Base-by-base conservation (phyloP, 2,797 vertebrate species). In the Tokudaia muenninki region DNA sequence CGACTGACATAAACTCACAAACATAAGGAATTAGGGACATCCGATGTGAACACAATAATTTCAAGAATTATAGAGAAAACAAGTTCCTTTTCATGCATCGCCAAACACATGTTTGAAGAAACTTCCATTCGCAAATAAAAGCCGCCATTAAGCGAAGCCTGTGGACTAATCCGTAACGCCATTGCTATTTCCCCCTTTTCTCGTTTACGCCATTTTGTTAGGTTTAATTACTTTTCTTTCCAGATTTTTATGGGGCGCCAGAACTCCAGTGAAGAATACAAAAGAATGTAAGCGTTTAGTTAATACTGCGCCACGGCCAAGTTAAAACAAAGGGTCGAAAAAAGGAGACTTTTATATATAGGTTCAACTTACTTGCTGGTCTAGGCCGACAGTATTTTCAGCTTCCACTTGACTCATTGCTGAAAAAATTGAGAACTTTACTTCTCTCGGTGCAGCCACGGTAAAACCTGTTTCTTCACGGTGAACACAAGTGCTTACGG, bases 351-450 rank as follows among this genome's bases (percentile, higher is more conserved):
- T 57, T 8, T 34, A 67, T 9, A 55, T 22, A 52, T 14, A 12
- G 55, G 13, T 63, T 84, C 5, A 0, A 29, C 99, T 99, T 95
- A 99, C 99, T 99, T 99, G 99, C 99, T 99, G 99, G 98, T 99
- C 99, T 99, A 99, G 99, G 99, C 99, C 98, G 98, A 99, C 99
- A 98, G 98, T 98, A 99, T 99, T 99, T 99, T 99, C 99, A 98
- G 99, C 98, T 98, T 99, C 99, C 99, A 99, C 99, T 99, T 99
- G 99, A 99, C 99, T 99, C 99, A 99, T 99, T 99, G 99, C 99
- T 99, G 99, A 99, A 99, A 98, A 98, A 98, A 98, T 98, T 98
- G 98, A 98, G 98, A 79, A 83, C 47, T 77, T 17, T 2, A 31
- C 44, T 19, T 14, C 9, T 89, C 26, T 12, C 22, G 22, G 14